A percentile compares a stretch with the other conserved stretches of the same genome.
Conservation (phyloP, 2,888 invertebrate genomes). For the Linnaemya tessellans region DNA sequence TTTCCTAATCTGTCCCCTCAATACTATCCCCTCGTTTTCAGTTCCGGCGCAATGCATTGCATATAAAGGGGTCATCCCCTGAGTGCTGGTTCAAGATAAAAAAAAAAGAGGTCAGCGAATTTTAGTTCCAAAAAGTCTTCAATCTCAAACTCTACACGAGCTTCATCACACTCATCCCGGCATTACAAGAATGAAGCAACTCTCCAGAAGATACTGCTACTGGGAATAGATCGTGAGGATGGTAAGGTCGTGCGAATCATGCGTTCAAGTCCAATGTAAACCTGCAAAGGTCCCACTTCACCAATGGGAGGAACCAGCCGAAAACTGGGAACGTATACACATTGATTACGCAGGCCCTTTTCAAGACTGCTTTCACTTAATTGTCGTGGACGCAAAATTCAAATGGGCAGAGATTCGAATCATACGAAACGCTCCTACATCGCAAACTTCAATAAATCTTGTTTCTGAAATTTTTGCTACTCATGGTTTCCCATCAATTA, state of each 20-base stretch:
- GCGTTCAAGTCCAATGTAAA: neutral
- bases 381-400: slow-evolving; percentile 34
- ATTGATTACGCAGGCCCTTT: neutral
- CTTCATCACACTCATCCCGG: neutral
- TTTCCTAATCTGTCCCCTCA: too few relatives aligned
- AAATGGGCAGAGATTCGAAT: slow-evolving; percentile 25
- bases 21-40: too few relatives aligned
- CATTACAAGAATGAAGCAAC: too few relatives aligned
- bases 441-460: slow-evolving; percentile 20
- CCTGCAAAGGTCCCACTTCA: neutral
- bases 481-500: slow-evolving; percentile 42
- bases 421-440: slow-evolving; percentile 24
- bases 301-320: neutral
- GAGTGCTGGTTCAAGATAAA: too few relatives aligned
- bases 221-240: too few relatives aligned
- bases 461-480: too few relatives aligned
- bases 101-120: too few relatives aligned
- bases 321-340: neutral
- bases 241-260: neutral
- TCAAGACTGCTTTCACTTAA: slow-evolving; percentile 35
- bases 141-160: neutral
- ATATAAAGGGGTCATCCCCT: too few relatives aligned
- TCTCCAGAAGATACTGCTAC: too few relatives aligned
- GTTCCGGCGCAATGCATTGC: too few relatives aligned
- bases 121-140: neutral